These are phyloP conservation scores for Dendrolimus punctatus DNA, from an alignment of 1,140 invertebrate species.

Conservation along the genomic window DNA sequence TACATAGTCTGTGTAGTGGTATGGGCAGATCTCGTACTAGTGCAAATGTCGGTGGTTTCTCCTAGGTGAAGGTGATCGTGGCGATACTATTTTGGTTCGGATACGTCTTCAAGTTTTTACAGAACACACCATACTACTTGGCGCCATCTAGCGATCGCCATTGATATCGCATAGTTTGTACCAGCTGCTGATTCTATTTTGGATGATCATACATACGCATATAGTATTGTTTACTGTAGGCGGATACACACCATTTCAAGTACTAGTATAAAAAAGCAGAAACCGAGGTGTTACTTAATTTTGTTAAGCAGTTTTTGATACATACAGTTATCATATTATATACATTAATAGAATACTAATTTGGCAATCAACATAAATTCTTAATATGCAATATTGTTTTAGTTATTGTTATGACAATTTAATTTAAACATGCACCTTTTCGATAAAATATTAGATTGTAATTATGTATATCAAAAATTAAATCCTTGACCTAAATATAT, in stretches of 20 bases:
- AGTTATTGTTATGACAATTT: too few relatives aligned
- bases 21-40: slow-evolving; percentile 25
- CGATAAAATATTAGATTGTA: not conserved
- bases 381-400: too few relatives aligned
- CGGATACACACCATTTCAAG: not conserved
- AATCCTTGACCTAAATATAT: slow-evolving; percentile 60
- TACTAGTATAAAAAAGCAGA: slow-evolving; percentile 1
- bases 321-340: too few relatives aligned
- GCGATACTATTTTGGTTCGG: slow-evolving; percentile 56
- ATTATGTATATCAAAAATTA: slow-evolving; percentile 21
- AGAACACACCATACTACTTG: slow-evolving; percentile 22
- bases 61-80: slow-evolving; percentile 67
- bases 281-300: too few relatives aligned
- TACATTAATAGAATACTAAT: too few relatives aligned
- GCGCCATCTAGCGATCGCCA: slow-evolving; percentile 56
- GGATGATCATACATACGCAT: slow-evolving; percentile 25
- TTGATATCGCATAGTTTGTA: slow-evolving; percentile 36
- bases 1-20: slow-evolving; percentile 5
- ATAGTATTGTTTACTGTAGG: slow-evolving; percentile 12
- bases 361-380: too few relatives aligned
- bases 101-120: slow-evolving; percentile 35
- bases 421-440: too few relatives aligned
- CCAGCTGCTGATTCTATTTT: slow-evolving; percentile 61
- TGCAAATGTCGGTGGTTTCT: slow-evolving; percentile 27
- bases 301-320: too few relatives aligned